Percentiles rank a stretch among this genome's conserved stretches.
These are phyloP conservation scores for Lumbricus terrestris DNA, from an alignment of 2,888 invertebrate species.

Conservation along the genomic window DNA sequence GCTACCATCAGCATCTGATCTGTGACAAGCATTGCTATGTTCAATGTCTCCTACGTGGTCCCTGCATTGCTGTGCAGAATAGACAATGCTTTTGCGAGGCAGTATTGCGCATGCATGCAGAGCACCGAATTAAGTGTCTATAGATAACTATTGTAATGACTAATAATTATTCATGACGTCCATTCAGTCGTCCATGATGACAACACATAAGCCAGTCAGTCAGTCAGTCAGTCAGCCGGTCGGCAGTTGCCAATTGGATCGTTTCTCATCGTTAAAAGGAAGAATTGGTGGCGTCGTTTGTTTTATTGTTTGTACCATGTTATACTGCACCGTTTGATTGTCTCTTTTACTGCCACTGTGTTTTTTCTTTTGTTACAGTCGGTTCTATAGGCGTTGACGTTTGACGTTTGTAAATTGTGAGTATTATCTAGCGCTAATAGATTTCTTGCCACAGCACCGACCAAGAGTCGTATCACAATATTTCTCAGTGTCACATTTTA, in stretches of 20 bases:
- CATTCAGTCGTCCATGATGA: not conserved
- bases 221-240: no score
- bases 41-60: no score
- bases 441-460: not conserved
- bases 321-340: not conserved
- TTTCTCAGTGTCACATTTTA: no score
- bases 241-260: not conserved
- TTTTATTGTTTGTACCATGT: no score
- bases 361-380: not conserved
- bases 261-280: not conserved
- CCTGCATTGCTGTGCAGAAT: not conserved
- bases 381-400: not conserved
- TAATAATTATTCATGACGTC: not conserved
- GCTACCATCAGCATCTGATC: no score
- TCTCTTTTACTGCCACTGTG: not conserved
- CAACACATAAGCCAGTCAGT: no score
- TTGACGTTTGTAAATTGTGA: not conserved
- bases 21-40: no score
- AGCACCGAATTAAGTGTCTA: not conserved
- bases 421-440: not conserved
- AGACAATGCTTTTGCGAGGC: not conserved
- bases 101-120: no score
- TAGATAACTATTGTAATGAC: not conserved
- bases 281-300: not conserved
- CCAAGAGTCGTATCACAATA: no score